A percentile compares a stretch with the other conserved stretches of the same genome.
Evolutionary conservation across 2,113 vertebrate genomes (phyloP).

Genomic region (Nettapus auritus): DNA sequence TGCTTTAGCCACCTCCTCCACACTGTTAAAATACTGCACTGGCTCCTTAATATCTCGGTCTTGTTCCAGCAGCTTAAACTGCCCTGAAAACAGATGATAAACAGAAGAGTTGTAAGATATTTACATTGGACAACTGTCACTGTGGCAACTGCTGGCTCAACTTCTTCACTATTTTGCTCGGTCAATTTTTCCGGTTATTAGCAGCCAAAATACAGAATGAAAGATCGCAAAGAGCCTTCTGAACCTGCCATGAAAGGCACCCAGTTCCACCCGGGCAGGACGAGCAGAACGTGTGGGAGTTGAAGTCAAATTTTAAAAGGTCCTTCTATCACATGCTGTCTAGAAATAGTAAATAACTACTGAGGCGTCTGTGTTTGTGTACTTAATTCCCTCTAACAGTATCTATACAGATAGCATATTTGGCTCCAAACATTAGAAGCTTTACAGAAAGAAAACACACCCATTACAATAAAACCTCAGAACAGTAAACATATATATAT

Average conservation of each 20-base stretch:
- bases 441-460: background rate
- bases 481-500: background rate
- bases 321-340: background rate
- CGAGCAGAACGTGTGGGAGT: background rate
- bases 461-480: background rate
- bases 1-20: constrained; percentile 99
- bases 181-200: constrained; percentile 47
- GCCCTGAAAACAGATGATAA: constrained; percentile 85
- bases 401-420: background rate
- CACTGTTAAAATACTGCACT: constrained; percentile 97
- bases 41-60: constrained; percentile 98
- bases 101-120: constrained; percentile 76
- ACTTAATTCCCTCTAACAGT: background rate
- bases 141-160: constrained; percentile 58
- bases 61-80: constrained; percentile 98
- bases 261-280: background rate
- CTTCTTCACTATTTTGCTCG: background rate
- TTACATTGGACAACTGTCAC: constrained; percentile 75
- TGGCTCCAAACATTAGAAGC: background rate
- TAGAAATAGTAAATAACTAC: constrained; percentile 15
- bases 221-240: background rate
- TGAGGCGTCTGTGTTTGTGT: background rate
- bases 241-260: constrained; percentile 20
- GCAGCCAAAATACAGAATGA: background rate
- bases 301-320: constrained; percentile 10